Percentiles rank a stretch among this genome's conserved stretches.
phyloP scores from a whole-genome alignment of 1,140 invertebrate species.

The Drosophila aff. region DNA sequence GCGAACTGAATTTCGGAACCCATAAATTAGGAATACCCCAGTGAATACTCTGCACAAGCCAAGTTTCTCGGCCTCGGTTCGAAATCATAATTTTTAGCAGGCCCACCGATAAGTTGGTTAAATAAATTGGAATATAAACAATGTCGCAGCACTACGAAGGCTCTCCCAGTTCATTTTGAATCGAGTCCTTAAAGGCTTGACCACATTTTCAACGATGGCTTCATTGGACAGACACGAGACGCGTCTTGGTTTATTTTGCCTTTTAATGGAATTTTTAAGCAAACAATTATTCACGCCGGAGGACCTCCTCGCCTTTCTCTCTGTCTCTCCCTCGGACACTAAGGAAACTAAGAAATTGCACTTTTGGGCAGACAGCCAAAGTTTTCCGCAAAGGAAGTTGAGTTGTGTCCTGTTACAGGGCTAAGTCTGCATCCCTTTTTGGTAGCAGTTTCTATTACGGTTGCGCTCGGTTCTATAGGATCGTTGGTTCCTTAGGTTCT shows the following conservation, averaged over 20 bases:
- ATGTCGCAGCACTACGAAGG: not conserved
- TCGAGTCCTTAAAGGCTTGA: not conserved
- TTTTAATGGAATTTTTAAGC: constrained; percentile 60
- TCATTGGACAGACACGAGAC: constrained; percentile 9
- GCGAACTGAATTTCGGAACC: constrained; percentile 1
- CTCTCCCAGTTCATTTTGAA: not conserved
- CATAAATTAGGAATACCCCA: constrained; percentile 29
- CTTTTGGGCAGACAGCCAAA: constrained; percentile 24
- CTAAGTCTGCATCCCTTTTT: not conserved
- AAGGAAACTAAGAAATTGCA: constrained; percentile 16
- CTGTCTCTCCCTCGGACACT: not conserved
- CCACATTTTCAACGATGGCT: constrained; percentile 12
- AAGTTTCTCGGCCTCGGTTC: not conserved
- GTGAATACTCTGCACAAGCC: constrained; percentile 23
- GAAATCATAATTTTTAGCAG: constrained; percentile 29
- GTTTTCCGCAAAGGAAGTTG: constrained; percentile 1
- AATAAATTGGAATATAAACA: constrained; percentile 23
- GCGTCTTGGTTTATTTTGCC: constrained; percentile 39
- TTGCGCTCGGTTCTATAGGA: not conserved
- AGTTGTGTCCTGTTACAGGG: not conserved
- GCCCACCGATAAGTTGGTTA: constrained; percentile 12
- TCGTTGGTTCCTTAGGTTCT: not conserved
- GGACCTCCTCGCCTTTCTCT: not conserved
- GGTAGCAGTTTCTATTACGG: not conserved
- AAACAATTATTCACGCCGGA: constrained; percentile 55